Evolutionary conservation across 1,140 invertebrate species (phyloP), one percentile per base, ranked within the genome.

Genomic region (Drosophila simulans): DNA sequence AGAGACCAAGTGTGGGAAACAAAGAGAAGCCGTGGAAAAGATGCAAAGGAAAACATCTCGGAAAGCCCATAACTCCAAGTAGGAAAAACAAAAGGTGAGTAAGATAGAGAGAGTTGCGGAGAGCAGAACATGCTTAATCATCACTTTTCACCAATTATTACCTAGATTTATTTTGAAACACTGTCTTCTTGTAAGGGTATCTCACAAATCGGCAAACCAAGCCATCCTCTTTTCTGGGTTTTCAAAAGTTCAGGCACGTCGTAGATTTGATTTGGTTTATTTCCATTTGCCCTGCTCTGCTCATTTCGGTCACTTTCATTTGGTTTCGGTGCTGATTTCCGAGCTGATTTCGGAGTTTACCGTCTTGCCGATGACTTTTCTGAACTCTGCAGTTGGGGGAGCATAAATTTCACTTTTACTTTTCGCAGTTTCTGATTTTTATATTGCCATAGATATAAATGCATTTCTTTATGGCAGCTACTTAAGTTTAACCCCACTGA

Each of bases 261-360:
- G 80, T 83, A 83, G 83, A 83, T 83, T 78, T 78, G 80, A 82
- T 82, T 82, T 83, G 80, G 74, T 82, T 82, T 82, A 83, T 82
- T 82, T 83, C 72, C 80, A 83, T 69, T 82, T 82, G 79, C 37
- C 60, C 55, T 64, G 49, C 59, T 65, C 46, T 59, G 35, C 17
- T 34, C 64, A 63, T 75, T 72, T 45, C 54, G 46, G 74, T 48
- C 62, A 82, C 79, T 82, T 82, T 82, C 74, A 52, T 72, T 62
- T 53, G 79, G 56, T 71, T 74, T 81, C 55, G 59, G 63, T 68
- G 79, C 76, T 71, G 78, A 60, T 45, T 68, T 56, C 31, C 20
- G 35, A 35, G 35, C 42, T 62, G 60, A 64, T 65, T 51, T 42
- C 45, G 48, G 17, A 63, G 56, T 64, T 62, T 60, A 62, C 60